Evolutionary conservation across 2,888 invertebrate species (phyloP).

Genomic region (Elmis aenea): DNA sequence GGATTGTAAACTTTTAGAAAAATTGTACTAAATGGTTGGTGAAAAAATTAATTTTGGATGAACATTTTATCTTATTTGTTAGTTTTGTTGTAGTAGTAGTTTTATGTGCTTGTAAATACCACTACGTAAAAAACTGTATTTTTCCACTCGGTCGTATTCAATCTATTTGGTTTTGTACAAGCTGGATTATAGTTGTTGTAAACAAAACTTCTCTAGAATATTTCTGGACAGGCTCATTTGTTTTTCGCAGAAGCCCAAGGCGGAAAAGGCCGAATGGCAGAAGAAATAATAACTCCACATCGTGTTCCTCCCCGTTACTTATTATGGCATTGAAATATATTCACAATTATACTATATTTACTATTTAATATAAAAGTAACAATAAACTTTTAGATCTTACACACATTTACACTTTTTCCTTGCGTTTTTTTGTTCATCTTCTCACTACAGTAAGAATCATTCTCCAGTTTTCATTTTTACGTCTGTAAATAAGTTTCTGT

Average conservation of each 20-base stretch:
- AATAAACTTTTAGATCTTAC: constrained; percentile 14
- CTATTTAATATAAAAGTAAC: constrained; percentile 12
- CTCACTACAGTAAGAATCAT: constrained; percentile 22
- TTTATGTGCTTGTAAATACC: no score
- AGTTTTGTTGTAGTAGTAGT: no score
- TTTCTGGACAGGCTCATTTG: constrained; percentile 30
- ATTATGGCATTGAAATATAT: constrained; percentile 14
- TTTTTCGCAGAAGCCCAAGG: constrained; percentile 68
- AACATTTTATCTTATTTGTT: no score
- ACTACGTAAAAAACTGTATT: no score
- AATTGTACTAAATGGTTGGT: no score
- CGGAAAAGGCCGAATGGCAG: constrained; percentile 56
- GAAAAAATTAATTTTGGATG: no score
- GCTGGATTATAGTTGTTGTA: constrained; percentile 7
- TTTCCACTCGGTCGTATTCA: no score
- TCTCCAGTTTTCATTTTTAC: constrained; percentile 1
- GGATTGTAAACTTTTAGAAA: no score
- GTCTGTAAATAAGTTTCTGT: no score
- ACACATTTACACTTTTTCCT: constrained; percentile 11
- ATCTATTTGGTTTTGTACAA: constrained; percentile 2
- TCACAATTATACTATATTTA: constrained; percentile 14
- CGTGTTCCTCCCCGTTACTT: constrained; percentile 15
- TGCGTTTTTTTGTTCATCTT: constrained; percentile 16
- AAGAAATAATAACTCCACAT: constrained; percentile 36
- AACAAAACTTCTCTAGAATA: constrained; percentile 2